Percentiles rank a stretch among this genome's conserved stretches.
phyloP scores from a whole-genome alignment of 1,140 invertebrate genomes.

The Pseudomyrmex dendroicus region DNA sequence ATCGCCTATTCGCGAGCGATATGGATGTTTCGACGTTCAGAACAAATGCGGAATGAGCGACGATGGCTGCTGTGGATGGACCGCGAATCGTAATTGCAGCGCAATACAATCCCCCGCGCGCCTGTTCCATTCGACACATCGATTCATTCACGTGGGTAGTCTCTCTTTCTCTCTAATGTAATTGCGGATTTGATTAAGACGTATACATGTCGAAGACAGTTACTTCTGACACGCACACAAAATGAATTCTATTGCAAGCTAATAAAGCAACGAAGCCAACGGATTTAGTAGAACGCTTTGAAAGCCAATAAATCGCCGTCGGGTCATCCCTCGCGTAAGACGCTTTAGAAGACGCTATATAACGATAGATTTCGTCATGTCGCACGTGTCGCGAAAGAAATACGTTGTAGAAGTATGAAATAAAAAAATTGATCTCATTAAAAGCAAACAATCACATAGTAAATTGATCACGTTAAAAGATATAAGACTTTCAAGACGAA shows the following conservation, averaged over 20 bases:
- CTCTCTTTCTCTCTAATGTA: neutral
- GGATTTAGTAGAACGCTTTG: constrained; percentile 81
- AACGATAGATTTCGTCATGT: constrained; percentile 53
- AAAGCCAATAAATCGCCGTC: constrained; percentile 84
- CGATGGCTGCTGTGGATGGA: constrained; percentile 64
- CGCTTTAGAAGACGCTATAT: constrained; percentile 74
- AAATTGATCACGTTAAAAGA: no score
- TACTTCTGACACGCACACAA: constrained; percentile 58
- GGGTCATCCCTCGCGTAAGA: constrained; percentile 78
- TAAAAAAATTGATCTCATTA: neutral
- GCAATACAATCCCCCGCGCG: constrained; percentile 65
- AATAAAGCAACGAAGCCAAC: constrained; percentile 76
- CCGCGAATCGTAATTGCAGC: constrained; percentile 69
- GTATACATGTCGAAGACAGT: constrained; percentile 39
- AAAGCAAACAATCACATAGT: neutral
- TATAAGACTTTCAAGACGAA: no score
- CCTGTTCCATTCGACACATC: neutral
- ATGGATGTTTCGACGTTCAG: constrained; percentile 72
- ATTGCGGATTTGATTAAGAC: neutral
- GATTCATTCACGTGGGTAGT: constrained; percentile 7
- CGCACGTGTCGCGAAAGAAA: constrained; percentile 6
- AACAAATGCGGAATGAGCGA: constrained; percentile 74
- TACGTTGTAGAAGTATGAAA: neutral
- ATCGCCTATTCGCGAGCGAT: constrained; percentile 76
- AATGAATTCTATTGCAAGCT: constrained; percentile 77